Evolutionary conservation across 1,140 invertebrate species (phyloP).

Genomic region (Listronotus oregonensis): DNA sequence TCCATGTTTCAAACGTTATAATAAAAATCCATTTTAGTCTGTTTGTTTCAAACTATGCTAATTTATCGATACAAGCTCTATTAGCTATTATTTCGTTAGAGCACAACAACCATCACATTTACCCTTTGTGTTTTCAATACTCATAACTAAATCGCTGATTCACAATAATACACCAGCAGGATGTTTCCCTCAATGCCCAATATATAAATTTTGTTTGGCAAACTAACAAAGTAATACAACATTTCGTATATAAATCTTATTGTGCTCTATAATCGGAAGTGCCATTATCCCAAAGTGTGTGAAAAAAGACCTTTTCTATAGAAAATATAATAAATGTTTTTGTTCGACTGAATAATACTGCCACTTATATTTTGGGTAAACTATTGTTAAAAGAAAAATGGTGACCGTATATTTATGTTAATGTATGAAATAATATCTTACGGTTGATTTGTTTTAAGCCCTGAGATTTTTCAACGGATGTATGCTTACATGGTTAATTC

Average conservation of each 20-base stretch:
- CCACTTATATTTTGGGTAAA: conserved; percentile 41
- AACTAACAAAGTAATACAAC: conserved; percentile 43
- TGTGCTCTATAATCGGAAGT: conserved; percentile 42
- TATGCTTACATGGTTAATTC: conserved; percentile 13
- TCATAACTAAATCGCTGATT: conserved; percentile 10
- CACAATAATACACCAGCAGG: conserved; percentile 24
- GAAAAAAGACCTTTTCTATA: conserved; percentile 46
- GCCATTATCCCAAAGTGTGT: conserved; percentile 43
- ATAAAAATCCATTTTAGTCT: no score
- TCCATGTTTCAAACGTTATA: no score
- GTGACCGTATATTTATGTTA: conserved; percentile 38
- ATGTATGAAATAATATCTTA: conserved; percentile 37
- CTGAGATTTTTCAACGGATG: conserved; percentile 26
- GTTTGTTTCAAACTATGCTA: not conserved
- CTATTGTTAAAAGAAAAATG: conserved; percentile 38
- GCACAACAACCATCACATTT: conserved; percentile 26
- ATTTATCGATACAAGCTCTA: conserved; percentile 30
- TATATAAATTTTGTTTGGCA: conserved; percentile 44
- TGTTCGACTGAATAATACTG: conserved; percentile 31
- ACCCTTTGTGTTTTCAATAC: conserved; percentile 13
- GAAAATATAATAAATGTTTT: conserved; percentile 43
- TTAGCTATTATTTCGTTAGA: conserved; percentile 34
- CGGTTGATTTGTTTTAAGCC: conserved; percentile 31
- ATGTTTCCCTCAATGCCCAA: conserved; percentile 30
- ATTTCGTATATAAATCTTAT: conserved; percentile 35